phyloP scores from a whole-genome alignment of 2,797 vertebrate genomes.

The Pseudomugil tenellus region DNA sequence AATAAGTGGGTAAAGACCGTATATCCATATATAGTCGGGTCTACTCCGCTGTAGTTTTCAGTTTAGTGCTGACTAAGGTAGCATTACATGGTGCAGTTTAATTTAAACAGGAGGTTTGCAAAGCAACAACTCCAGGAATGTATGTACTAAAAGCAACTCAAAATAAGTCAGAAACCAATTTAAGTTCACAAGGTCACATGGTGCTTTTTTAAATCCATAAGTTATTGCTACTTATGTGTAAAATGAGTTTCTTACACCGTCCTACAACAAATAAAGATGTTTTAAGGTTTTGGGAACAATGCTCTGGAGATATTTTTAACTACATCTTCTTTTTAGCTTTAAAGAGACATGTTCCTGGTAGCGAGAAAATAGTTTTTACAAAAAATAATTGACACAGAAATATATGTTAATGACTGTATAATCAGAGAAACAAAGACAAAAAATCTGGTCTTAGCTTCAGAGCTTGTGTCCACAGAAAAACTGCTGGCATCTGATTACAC shows the following conservation, averaged over 20 bases:
- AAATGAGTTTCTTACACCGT: constrained; percentile 11
- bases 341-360: not conserved
- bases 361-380: not conserved
- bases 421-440: not conserved
- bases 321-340: not conserved
- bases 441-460: constrained; percentile 7
- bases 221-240: constrained; percentile 25
- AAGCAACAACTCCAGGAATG: too few species aligned
- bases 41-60: too few species aligned
- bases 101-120: too few species aligned
- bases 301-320: constrained; percentile 8
- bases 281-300: constrained; percentile 37
- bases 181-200: not conserved
- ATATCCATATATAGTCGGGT: too few species aligned
- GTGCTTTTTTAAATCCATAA: not conserved
- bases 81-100: too few species aligned
- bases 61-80: too few species aligned
- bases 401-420: not conserved
- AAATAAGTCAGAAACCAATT: not conserved
- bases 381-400: not conserved
- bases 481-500: constrained; percentile 33
- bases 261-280: constrained; percentile 11
- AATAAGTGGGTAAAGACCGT: too few species aligned
- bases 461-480: constrained; percentile 27
- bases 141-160: too few species aligned